Base-by-base conservation (phyloP, 2,113 vertebrate genomes). In the Cercocebus atys region DNA sequence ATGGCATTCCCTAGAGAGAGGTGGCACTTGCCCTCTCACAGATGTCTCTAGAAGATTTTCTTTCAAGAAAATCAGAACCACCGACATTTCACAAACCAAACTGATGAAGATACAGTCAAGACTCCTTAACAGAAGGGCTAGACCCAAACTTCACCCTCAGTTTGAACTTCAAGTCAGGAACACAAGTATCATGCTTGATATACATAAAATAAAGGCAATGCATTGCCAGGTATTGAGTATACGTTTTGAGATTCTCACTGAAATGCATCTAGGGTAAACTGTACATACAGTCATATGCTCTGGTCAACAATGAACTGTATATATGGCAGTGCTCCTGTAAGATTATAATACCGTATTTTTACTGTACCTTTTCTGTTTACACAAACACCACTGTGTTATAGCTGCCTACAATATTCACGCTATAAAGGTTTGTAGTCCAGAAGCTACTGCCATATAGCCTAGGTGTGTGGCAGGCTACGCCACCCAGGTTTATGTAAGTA, bases 11-110 rank as follows among this genome's bases (percentile, higher is more conserved):
- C 99, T n/a, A 99, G 99, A 20, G 99, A 99, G 40, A 99, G 99
- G 97, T 99, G 99, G 98, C 99, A 99, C 97, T 99, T 99, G 83
- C 99, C 99, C 98, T 99, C 99, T 97, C 99, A 99, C 76, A 99
- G 98, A 93, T 99, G 99, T 68, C 99, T 99, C 99, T 99, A 97
- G 40, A 88, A 94, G 11, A 93, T 57, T 76, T 64, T 84, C 61
- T 35, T 93, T 88, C 35, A 95, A 95, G 68, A 81, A 80, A 89
- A 88, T 52, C 7, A 88, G 72, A 79, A 84, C 20, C 55, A 79
- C 0, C 25, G n/a, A 85, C 20, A 75, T 92, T 88, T 73, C 47
- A 88, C 14, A 94, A 81, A 47, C 78, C 68, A 92, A 68, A 14
- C 0, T 75, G 43, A 93, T 59, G 9, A 90, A n/a, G 22, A 81